Evolutionary conservation across 2,888 invertebrate genomes (phyloP).

Genomic region (Diadegma fenestrale): DNA sequence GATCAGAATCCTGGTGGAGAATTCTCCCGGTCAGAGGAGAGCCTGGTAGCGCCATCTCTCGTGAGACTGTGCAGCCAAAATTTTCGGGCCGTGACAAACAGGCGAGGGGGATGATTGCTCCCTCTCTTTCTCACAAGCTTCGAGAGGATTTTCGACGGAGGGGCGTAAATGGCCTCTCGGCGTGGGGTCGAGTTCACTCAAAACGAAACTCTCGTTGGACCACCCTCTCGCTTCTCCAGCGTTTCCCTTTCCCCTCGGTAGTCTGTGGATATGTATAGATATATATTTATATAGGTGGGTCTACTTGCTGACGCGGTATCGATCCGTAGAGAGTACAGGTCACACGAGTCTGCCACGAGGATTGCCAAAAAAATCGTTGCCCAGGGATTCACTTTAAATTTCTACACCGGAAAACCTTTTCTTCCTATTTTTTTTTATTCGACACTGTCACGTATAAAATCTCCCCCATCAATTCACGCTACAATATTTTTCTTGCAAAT

Average conservation of each 20-base stretch:
- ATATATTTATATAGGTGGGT: slow-evolving; percentile 70
- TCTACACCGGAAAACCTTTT: slow-evolving; percentile 25
- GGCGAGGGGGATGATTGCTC: slow-evolving; percentile 56
- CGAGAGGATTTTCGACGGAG: slow-evolving; percentile 52
- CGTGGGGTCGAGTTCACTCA: slow-evolving; percentile 65
- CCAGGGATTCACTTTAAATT: slow-evolving; percentile 49
- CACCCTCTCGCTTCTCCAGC: slow-evolving; percentile 62
- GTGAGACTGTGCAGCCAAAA: slow-evolving; percentile 73
- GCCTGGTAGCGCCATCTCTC: slow-evolving; percentile 83
- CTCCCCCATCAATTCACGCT: neutral
- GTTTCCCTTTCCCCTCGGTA: slow-evolving; percentile 44
- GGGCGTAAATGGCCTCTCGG: slow-evolving; percentile 70
- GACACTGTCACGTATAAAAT: neutral
- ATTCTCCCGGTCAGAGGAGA: slow-evolving; percentile 56
- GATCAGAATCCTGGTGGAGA: slow-evolving; percentile 59
- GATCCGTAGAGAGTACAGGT: slow-evolving; percentile 79
- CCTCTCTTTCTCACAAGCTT: neutral
- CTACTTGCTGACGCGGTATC: slow-evolving; percentile 77
- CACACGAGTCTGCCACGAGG: slow-evolving; percentile 77
- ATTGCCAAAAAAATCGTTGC: slow-evolving; percentile 59
- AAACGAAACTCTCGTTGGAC: slow-evolving; percentile 68
- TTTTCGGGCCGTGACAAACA: slow-evolving; percentile 69
- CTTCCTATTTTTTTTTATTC: neutral
- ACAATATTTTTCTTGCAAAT: neutral
- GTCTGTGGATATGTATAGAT: slow-evolving; percentile 16